Evolutionary conservation across 2,888 invertebrate species (phyloP), one percentile per base, ranked within the genome.

Genomic region (Drosophila helvetica): DNA sequence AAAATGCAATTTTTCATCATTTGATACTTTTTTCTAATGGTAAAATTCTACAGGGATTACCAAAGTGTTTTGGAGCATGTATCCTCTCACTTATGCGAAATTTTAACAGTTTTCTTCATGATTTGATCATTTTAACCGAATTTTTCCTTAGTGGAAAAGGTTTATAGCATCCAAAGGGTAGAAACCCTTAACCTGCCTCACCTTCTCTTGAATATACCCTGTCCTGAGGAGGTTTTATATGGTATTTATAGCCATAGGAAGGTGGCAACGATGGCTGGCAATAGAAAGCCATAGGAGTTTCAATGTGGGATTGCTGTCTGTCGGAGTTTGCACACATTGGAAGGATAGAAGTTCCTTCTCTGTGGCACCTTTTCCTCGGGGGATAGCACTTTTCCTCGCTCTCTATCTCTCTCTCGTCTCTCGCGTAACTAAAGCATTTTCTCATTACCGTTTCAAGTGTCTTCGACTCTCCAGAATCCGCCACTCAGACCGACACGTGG

Each of bases 401-500:
- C 15, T 2, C 2, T 1, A 5, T 38, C n/a, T 7, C 15, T 5
- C 5, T 12, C 12, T 15, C 27, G 15, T 38, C 15, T 38, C 38
- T 15, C 38, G 38, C 38, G 38, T 38, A 38, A 38, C 38, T 38
- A 38, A 38, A 38, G 9, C 42, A 56, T 66, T 70, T 66, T 66
- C 58, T 69, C 70, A 66, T 66, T 66, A 70, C 48, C 22, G 42
- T 10, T 38, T 27, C 2, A 30, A 47, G 45, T 66, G 22, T 56
- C 70, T 47, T 30, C 38, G 38, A 38, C 48, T 43, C 69, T 69
- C 17, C 69, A 48, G 38, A 38, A 38, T 38, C 25, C 48, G 30
- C 50, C 65, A 68, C 63, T 63, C 51, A 65, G 45, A 38, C 15
- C 38, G 38, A 51, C 65, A 65, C 65, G 65, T 56, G 57, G 38